Percentiles rank a stretch among this genome's conserved stretches.
phyloP scores from a whole-genome alignment of 2,888 invertebrate species.

The Hemithea aestivaria region DNA sequence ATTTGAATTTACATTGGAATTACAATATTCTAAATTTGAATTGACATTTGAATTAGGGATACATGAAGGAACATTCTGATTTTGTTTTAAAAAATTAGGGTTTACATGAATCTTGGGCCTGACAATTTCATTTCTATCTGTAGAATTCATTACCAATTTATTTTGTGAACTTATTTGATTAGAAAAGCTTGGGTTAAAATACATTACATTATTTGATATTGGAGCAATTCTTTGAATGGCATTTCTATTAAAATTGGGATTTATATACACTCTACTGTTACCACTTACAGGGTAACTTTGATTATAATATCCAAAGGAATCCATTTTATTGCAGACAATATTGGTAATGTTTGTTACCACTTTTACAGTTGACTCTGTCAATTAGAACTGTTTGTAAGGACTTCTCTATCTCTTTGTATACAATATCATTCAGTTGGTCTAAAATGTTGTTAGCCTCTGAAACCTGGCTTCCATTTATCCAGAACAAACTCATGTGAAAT shows the following conservation, averaged over 20 bases:
- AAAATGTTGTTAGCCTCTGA: slow-evolving; percentile 65
- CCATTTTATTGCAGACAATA: slow-evolving; percentile 67
- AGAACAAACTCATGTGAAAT: slow-evolving; percentile 91
- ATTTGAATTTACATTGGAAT: too few relatives aligned
- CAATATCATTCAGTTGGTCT: slow-evolving; percentile 65
- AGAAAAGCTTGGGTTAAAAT: slow-evolving; percentile 58
- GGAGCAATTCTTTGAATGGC: slow-evolving; percentile 4
- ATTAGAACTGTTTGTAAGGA: slow-evolving; percentile 70
- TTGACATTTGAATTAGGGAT: too few relatives aligned
- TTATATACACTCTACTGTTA: slow-evolving; percentile 58
- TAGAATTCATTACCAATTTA: slow-evolving; percentile 3
- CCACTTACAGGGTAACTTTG: slow-evolving; percentile 19
- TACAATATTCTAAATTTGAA: too few relatives aligned
- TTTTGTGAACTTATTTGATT: slow-evolving; percentile 5
- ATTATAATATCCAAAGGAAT: slow-evolving; percentile 16
- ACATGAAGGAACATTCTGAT: neutral
- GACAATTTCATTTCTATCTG: slow-evolving; percentile 5
- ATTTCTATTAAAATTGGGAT: slow-evolving; percentile 61
- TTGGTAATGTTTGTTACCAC: slow-evolving; percentile 85
- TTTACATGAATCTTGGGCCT: slow-evolving; percentile 67
- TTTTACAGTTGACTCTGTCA: slow-evolving; percentile 82
- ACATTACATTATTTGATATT: slow-evolving; percentile 32
- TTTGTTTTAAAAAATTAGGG: slow-evolving; percentile 57
- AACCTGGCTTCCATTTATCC: slow-evolving; percentile 85
- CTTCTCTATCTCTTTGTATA: slow-evolving; percentile 49